Conservation (phyloP, 2,888 invertebrate genomes). For the Sarcophaga caerulescens region DNA sequence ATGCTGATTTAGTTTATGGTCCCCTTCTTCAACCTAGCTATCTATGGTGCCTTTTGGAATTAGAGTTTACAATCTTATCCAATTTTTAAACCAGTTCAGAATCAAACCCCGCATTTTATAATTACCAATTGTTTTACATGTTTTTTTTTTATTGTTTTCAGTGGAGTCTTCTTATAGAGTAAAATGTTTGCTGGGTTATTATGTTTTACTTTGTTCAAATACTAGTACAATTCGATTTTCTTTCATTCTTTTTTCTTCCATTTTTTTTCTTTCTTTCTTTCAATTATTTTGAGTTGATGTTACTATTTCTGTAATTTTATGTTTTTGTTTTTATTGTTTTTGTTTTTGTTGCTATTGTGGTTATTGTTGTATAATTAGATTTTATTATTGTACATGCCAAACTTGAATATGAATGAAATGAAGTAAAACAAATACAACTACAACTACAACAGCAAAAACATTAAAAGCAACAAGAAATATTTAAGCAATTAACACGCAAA, state of each 20-base stretch:
- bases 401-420: slow-evolving; percentile 49
- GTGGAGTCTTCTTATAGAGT: too few relatives aligned
- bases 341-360: not conserved
- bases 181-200: not conserved
- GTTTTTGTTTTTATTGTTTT: not conserved
- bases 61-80: too few relatives aligned
- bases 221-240: not conserved
- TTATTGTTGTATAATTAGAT: slow-evolving; percentile 58
- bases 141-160: too few relatives aligned
- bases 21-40: too few relatives aligned
- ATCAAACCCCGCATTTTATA: too few relatives aligned
- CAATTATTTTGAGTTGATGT: slow-evolving; percentile 3
- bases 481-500: slow-evolving; percentile 65
- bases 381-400: slow-evolving; percentile 54
- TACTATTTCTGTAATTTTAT: slow-evolving; percentile 20
- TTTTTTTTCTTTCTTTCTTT: not conserved
- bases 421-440: not conserved
- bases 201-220: not conserved
- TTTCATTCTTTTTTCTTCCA: not conserved
- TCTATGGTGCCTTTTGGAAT: too few relatives aligned
- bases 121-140: too few relatives aligned
- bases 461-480: slow-evolving; percentile 32
- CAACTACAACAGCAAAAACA: not conserved
- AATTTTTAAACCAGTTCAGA: too few relatives aligned
- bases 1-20: too few relatives aligned